Conservation (phyloP, 2,797 vertebrate species). For the Tympanoctomys barrerae region DNA sequence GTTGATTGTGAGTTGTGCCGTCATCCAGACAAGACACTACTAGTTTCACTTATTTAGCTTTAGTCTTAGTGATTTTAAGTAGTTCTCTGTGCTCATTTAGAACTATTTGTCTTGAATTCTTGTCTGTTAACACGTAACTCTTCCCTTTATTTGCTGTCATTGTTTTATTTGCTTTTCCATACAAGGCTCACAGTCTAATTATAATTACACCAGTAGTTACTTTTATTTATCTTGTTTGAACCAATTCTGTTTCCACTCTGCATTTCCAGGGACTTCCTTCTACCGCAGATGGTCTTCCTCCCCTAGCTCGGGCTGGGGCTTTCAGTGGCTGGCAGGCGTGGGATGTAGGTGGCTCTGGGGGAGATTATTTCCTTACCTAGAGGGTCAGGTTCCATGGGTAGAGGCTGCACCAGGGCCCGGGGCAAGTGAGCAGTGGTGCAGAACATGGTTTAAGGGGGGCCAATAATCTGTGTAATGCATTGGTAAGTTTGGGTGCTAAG, state of each 20-base stretch:
- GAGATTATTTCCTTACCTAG: background rate
- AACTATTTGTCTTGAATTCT: background rate
- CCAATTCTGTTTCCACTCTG: background rate
- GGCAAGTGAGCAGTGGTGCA: background rate
- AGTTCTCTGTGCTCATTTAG: background rate
- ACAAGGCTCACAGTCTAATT: background rate
- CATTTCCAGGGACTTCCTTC: background rate
- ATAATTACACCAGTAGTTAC: background rate
- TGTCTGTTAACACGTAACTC: background rate
- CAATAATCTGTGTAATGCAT: background rate
- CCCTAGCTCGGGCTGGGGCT: background rate
- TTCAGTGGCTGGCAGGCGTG: background rate
- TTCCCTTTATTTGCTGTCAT: background rate
- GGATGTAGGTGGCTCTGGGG: background rate
- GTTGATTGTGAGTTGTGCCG: background rate
- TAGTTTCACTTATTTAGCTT: background rate
- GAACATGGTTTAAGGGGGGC: background rate
- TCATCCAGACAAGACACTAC: accelerated
- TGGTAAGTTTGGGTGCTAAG: background rate
- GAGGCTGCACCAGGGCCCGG: background rate
- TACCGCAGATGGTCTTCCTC: accelerated
- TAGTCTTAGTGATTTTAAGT: background rate
- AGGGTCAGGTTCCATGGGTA: background rate
- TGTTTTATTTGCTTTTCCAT: background rate
- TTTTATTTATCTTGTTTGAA: background rate